Evolutionary conservation across 2,797 vertebrate genomes (phyloP).

Genomic region (Chrosomus eos): DNA sequence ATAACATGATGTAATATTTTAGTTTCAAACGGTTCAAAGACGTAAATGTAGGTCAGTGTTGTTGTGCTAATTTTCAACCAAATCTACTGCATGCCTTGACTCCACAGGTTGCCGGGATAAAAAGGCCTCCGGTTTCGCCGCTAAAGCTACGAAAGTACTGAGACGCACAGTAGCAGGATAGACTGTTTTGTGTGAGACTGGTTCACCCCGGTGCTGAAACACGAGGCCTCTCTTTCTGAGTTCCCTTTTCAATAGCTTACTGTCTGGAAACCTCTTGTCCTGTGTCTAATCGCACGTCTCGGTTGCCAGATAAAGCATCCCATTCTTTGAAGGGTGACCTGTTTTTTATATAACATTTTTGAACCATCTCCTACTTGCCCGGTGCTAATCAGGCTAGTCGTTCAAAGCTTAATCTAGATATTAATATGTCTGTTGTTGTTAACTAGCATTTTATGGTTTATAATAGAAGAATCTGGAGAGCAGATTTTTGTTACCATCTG

Average conservation of each 20-base stretch:
- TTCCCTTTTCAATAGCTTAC: slow-evolving; percentile 72
- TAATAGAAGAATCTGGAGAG: not conserved
- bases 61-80: slow-evolving; percentile 37
- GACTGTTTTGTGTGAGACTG: slow-evolving; percentile 66
- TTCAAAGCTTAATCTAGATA: slow-evolving; percentile 29
- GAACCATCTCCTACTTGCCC: slow-evolving; percentile 66
- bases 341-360: slow-evolving; percentile 72
- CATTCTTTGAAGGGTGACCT: slow-evolving; percentile 79
- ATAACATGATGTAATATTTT: slow-evolving; percentile 31
- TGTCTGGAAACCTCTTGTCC: slow-evolving; percentile 76
- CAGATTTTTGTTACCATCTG: slow-evolving; percentile 21
- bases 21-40: slow-evolving; percentile 22
- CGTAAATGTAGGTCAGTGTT: slow-evolving; percentile 43
- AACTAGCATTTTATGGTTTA: slow-evolving; percentile 1
- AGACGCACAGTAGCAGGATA: slow-evolving; percentile 71
- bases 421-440: not conserved
- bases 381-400: slow-evolving; percentile 15
- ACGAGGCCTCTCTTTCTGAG: slow-evolving; percentile 77
- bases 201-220: slow-evolving; percentile 74
- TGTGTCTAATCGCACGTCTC: slow-evolving; percentile 74
- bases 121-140: slow-evolving; percentile 65
- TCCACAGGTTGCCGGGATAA: slow-evolving; percentile 66
- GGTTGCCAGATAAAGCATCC: slow-evolving; percentile 73
- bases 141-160: slow-evolving; percentile 66
- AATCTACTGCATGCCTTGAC: slow-evolving; percentile 46